Conservation (phyloP, 1,140 invertebrate species). For the Polypedilum pembai region DNA sequence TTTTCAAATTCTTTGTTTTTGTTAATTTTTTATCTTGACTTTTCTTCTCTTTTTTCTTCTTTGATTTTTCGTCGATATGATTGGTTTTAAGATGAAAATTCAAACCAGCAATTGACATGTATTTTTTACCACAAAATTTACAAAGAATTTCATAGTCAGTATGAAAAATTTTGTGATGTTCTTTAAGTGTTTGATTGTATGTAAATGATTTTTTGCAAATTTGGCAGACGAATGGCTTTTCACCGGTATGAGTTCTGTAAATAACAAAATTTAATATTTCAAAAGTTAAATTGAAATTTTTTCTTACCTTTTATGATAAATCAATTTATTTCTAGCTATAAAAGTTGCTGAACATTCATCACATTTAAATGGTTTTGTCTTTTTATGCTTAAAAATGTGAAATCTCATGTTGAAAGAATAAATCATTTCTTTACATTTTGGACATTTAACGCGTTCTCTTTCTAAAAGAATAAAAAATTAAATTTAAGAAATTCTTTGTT, state of each 20-base stretch:
- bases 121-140: not conserved
- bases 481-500: too few species aligned
- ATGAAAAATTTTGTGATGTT: not conserved
- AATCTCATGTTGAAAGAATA: not conserved
- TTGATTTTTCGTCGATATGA: not conserved
- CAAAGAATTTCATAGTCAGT: not conserved
- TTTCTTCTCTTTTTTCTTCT: not conserved
- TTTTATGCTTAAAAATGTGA: not conserved
- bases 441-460: not conserved
- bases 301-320: not conserved
- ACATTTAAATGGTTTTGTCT: not conserved
- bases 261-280: not conserved
- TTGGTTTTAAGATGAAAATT: not conserved
- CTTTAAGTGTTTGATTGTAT: not conserved
- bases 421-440: not conserved
- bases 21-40: not conserved
- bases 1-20: not conserved
- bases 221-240: not conserved
- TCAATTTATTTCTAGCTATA: slow-evolving; percentile 1
- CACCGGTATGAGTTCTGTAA: not conserved
- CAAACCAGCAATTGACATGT: not conserved
- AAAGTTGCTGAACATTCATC: not conserved
- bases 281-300: not conserved
- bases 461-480: not conserved
- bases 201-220: not conserved